These are phyloP conservation scores for Acronicta leporina DNA, from an alignment of 2,888 invertebrate species.

Conservation along the genomic window DNA sequence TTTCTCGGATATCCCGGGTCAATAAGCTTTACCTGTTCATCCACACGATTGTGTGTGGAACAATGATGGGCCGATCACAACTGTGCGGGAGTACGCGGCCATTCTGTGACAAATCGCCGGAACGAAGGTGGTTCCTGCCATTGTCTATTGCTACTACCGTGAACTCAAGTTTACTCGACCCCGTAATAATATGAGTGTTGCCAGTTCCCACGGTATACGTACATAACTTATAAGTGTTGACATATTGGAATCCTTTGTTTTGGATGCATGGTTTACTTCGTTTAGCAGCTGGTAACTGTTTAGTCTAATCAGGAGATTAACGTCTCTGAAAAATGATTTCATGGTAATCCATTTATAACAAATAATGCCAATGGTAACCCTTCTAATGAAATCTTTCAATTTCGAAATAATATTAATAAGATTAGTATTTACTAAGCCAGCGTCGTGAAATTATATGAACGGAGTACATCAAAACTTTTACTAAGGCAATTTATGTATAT, in stretches of 20 bases:
- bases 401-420: too few species aligned
- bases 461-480: neutral
- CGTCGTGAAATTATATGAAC: too few species aligned
- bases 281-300: neutral
- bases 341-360: too few species aligned
- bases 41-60: constrained; percentile 65
- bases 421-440: too few species aligned
- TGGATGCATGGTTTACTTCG: constrained; percentile 9
- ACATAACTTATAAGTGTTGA: constrained; percentile 43
- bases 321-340: too few species aligned
- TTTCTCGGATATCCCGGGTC: constrained; percentile 62
- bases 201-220: constrained; percentile 68
- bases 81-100: constrained; percentile 61
- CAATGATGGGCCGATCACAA: constrained; percentile 62
- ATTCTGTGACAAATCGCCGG: constrained; percentile 72
- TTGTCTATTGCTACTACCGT: constrained; percentile 74
- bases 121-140: constrained; percentile 80
- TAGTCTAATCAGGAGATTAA: neutral
- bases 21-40: constrained; percentile 65
- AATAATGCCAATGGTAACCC: neutral
- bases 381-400: too few species aligned
- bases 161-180: constrained; percentile 66
- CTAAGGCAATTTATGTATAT: neutral
- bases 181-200: constrained; percentile 57
- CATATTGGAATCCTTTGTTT: constrained; percentile 45